Conservation (phyloP, 2,113 vertebrate genomes). For the Lycaon pictus region DNA sequence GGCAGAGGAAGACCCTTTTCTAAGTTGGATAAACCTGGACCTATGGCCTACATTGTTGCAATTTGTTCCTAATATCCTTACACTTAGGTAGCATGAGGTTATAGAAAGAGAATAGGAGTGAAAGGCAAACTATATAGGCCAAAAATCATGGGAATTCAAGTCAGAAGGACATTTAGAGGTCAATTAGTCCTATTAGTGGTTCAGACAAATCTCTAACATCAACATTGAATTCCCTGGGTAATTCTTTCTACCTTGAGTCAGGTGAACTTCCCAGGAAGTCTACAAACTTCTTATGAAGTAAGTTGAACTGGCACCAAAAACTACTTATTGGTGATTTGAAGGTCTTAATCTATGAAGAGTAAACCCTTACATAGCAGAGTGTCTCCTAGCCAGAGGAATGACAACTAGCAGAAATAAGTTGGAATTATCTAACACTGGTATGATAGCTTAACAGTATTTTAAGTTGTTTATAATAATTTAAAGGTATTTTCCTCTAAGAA, state of each 20-base stretch:
- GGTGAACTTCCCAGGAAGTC: neutral
- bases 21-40: neutral
- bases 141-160: neutral
- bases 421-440: neutral
- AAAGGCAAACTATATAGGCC: neutral
- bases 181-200: neutral
- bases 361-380: neutral
- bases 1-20: neutral
- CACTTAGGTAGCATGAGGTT: neutral
- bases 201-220: neutral
- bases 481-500: neutral
- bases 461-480: neutral
- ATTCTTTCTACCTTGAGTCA: neutral
- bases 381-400: neutral
- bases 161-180: neutral
- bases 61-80: conserved; percentile 6
- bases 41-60: neutral
- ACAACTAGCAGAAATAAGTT: neutral
- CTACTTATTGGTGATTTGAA: neutral
- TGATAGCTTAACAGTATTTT: neutral
- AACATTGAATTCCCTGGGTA: neutral
- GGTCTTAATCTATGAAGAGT: neutral
- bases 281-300: conserved; percentile 21
- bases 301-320: conserved; percentile 7
- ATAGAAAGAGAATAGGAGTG: neutral